phyloP scores from a whole-genome alignment of 2,797 vertebrate genomes.

The Oryzias dopingdopingensis region DNA sequence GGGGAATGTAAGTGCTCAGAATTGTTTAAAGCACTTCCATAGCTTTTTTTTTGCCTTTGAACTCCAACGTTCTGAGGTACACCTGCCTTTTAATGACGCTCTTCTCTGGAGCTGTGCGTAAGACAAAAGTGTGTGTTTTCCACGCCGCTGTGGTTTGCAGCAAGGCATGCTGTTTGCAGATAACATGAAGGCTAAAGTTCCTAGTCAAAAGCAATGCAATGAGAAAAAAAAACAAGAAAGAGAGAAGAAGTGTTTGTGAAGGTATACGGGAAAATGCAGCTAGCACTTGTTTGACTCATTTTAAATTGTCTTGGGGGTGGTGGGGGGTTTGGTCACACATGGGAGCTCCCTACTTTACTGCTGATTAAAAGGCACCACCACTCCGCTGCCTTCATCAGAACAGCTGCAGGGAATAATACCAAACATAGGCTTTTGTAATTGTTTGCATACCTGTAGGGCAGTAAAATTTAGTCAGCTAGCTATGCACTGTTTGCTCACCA shows the following conservation, averaged over 20 bases:
- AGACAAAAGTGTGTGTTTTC: slow-evolving; percentile 56
- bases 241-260: slow-evolving; percentile 31
- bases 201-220: slow-evolving; percentile 39
- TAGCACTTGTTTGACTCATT: slow-evolving; percentile 57
- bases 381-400: slow-evolving; percentile 52
- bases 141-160: slow-evolving; percentile 36
- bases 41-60: slow-evolving; percentile 24
- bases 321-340: slow-evolving; percentile 62
- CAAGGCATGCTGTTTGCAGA: slow-evolving; percentile 65
- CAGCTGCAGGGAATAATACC: slow-evolving; percentile 51
- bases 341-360: slow-evolving; percentile 53
- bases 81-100: slow-evolving; percentile 51
- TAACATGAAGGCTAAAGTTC: slow-evolving; percentile 43
- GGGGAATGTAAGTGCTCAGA: too few relatives aligned
- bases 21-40: slow-evolving; percentile 17
- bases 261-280: slow-evolving; percentile 11
- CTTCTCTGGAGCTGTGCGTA: slow-evolving; percentile 33
- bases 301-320: slow-evolving; percentile 49
- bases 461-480: slow-evolving; percentile 42
- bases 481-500: slow-evolving; percentile 38
- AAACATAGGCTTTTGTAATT: slow-evolving; percentile 63
- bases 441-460: slow-evolving; percentile 70
- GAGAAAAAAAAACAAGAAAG: slow-evolving; percentile 12
- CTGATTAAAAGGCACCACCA: slow-evolving; percentile 72
- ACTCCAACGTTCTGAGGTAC: slow-evolving; percentile 27